Evolutionary conservation across 2,888 invertebrate species (phyloP).

Genomic region (Drosophila pseudotalamancana): DNA sequence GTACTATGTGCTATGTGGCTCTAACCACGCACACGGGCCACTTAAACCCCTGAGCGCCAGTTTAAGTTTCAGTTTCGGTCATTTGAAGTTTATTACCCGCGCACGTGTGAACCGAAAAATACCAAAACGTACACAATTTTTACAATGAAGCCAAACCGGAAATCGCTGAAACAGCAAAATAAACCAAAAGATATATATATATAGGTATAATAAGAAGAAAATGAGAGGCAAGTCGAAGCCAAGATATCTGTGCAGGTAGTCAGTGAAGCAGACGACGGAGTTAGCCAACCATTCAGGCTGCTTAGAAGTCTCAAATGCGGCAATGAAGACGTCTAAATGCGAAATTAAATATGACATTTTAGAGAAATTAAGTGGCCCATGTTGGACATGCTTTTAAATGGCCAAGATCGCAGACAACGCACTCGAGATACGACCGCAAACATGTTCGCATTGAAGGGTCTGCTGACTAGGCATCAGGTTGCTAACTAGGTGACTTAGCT

Average conservation of each 20-base stretch:
- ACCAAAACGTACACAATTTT: slow-evolving; percentile 71
- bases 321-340: slow-evolving; percentile 77
- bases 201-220: not conserved
- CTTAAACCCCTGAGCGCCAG: slow-evolving; percentile 60
- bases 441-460: slow-evolving; percentile 8
- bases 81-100: slow-evolving; percentile 75
- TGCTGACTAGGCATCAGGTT: slow-evolving; percentile 20
- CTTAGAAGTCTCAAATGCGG: slow-evolving; percentile 44
- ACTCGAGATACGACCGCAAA: slow-evolving; percentile 8
- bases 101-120: slow-evolving; percentile 82
- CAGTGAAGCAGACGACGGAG: slow-evolving; percentile 35
- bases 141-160: slow-evolving; percentile 75
- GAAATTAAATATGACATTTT: slow-evolving; percentile 76
- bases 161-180: slow-evolving; percentile 49
- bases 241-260: slow-evolving; percentile 51
- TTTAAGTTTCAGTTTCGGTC: slow-evolving; percentile 72
- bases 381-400: slow-evolving; percentile 58
- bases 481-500: slow-evolving; percentile 36
- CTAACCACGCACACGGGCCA: slow-evolving; percentile 50
- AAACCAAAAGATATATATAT: not conserved
- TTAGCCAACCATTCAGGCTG: slow-evolving; percentile 32
- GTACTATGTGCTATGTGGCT: slow-evolving; percentile 25
- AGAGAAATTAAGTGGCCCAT: slow-evolving; percentile 62
- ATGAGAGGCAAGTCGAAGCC: slow-evolving; percentile 8
- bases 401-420: slow-evolving; percentile 41